Base-by-base conservation (phyloP, 1,140 invertebrate species). In the Lycorma delicatula region DNA sequence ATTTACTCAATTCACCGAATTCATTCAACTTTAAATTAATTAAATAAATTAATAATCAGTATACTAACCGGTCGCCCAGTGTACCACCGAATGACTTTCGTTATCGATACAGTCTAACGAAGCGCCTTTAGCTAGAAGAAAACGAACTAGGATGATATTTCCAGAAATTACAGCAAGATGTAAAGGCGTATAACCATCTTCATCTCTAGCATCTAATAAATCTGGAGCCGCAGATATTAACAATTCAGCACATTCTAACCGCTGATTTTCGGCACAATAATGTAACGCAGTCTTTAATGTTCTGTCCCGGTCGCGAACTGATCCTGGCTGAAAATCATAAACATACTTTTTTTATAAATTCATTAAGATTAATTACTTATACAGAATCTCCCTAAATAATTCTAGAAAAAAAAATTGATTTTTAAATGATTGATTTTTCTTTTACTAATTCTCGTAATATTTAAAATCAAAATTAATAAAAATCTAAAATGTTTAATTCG, bases 51-150 rank as follows among this genome's bases (percentile, higher is more conserved):
- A 13, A 31, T 31, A 6, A 31, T 31, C 6, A 31, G 29, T 7
- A 13, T 23, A 34, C 70, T 78, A 72, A 94, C 94, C 93, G 63
- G 92, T 94, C 3, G 96, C 95, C 96, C 96, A 99, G 73, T 99
- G 96, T 13, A 97, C 84, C n/a, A 91, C 86, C 1, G 93, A 94
- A 70, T 99, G 96, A 50, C 87, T 84, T 70, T 98, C 95, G 67
- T 91, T 84, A 72, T 98, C 96, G 52, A 87, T 78, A 29, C 86
- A 84, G 70, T 90, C 87, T 41, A 97, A 83, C 67, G 96, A 86
- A 9, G 93, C 93, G 23, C 86, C 84, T 57, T 86, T 85, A 13
- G 85, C 82, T 41, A 93, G 70, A 4, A 95, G 74, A 25, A 87
- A 85, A 53, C 86, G 85, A 41, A 92, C 85, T 54, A 93, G 79